Conservation (phyloP, 2,888 invertebrate genomes). For the Apamea anceps region DNA sequence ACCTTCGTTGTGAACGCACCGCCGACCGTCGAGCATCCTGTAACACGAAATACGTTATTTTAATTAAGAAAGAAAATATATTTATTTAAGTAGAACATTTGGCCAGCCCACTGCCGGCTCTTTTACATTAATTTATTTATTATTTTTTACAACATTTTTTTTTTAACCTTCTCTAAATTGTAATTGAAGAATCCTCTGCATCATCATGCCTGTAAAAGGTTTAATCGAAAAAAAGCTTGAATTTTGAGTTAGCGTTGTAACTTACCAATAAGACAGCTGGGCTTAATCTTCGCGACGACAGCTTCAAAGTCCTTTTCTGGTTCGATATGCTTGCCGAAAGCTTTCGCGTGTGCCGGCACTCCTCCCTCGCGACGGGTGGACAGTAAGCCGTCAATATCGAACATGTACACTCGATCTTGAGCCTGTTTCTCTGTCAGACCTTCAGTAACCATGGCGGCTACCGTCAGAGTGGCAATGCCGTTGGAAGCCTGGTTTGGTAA, state of each 20-base stretch:
- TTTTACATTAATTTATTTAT: no score
- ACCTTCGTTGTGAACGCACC: slow-evolving; percentile 97
- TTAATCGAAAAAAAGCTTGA: background rate
- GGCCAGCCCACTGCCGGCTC: background rate
- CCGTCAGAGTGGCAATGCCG: slow-evolving; percentile 97
- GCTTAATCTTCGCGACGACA: slow-evolving; percentile 95
- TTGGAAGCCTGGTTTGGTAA: slow-evolving; percentile 93
- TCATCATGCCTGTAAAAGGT: background rate
- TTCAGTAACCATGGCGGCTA: slow-evolving; percentile 96
- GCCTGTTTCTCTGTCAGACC: slow-evolving; percentile 93
- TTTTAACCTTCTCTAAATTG: background rate
- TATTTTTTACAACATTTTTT: no score
- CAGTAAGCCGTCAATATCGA: slow-evolving; percentile 97
- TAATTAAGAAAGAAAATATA: background rate
- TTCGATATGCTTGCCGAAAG: slow-evolving; percentile 94
- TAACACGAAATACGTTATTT: background rate
- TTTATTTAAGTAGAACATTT: background rate
- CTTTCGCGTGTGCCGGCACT: slow-evolving; percentile 92
- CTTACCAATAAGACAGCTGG: slow-evolving; percentile 96
- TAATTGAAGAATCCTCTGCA: background rate
- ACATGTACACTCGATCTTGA: slow-evolving; percentile 97
- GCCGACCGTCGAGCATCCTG: slow-evolving; percentile 97
- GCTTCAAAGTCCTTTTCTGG: slow-evolving; percentile 94
- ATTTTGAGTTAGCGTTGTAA: background rate
- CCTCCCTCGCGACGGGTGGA: slow-evolving; percentile 92